Conservation (phyloP, 2,888 invertebrate genomes). For the Sarcophaga variegata region DNA sequence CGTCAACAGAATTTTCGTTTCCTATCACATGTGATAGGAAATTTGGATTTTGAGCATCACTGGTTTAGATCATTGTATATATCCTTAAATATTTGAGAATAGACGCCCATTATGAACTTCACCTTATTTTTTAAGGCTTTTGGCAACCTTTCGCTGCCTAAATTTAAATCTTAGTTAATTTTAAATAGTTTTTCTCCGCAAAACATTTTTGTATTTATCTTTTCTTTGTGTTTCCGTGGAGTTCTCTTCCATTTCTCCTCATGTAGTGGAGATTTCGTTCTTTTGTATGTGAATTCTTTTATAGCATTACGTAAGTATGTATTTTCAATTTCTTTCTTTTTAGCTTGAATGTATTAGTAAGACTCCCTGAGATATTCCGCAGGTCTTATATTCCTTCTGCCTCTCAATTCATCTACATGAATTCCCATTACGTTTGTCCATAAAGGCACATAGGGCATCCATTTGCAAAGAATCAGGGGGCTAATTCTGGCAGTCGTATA, state of each 20-base stretch:
- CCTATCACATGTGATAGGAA: too few species aligned
- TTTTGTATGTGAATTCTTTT: background rate
- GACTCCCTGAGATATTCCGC: background rate
- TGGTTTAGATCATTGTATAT: background rate
- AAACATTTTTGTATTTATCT: background rate
- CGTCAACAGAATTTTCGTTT: too few species aligned
- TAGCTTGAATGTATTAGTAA: background rate
- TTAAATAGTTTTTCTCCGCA: background rate
- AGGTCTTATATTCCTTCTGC: background rate
- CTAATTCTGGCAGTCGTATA: too few species aligned
- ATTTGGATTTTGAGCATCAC: too few species aligned
- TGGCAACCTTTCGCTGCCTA: background rate
- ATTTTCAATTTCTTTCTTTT: background rate
- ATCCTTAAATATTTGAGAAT: background rate
- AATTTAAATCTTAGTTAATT: background rate
- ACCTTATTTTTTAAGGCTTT: background rate
- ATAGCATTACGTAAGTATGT: background rate
- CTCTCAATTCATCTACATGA: background rate
- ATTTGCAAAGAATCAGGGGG: too few species aligned
- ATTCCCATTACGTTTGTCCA: background rate
- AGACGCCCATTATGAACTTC: background rate
- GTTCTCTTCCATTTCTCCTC: constrained; percentile 4
- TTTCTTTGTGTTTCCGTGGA: constrained; percentile 7
- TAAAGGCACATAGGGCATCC: too few species aligned
- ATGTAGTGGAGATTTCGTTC: background rate